Evolutionary conservation across 2,888 invertebrate genomes (phyloP), one percentile per base, ranked within the genome.

Genomic region (Archips xylosteana): DNA sequence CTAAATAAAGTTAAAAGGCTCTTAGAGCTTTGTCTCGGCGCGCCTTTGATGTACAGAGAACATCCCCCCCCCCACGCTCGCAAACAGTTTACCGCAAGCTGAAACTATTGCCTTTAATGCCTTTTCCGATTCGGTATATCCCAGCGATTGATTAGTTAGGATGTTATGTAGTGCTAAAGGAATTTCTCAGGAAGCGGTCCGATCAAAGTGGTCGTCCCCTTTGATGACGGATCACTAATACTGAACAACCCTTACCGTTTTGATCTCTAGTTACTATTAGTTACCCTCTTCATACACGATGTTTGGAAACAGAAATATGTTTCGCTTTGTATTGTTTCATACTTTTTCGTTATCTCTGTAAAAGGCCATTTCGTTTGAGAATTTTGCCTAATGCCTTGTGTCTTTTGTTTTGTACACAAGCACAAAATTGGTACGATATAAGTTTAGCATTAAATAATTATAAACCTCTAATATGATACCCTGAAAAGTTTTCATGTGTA

Each of bases 1-100:
- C 93, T 94, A 94, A 94, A 94, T 94, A 94, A 94, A 94, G 93
- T 94, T 94, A 94, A 94, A 94, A 94, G 94, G 93, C 93, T 93
- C 92, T 90, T 92, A 89, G 83, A 88, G 92, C 93, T 94, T 94
- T 94, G 94, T 94, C 94, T 94, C 92, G 92, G 85, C 86, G 85
- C 89, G 88, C 93, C 94, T 94, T 94, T 94, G 94, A 94, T 94
- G 92, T 93, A 77, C 87, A 83, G 84, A 80, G 83, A 80, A 79
- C 82, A 79, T 82, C 79, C 81, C 79, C 75, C 77, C 79, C 81
- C 79, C 75, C 77, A 75, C 80, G 76, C 87, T 86, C 86, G 86
- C 92, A 92, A 92, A 92, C 92, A 92, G 91, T 90, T 92, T 89
- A 92, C 93, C 92, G 87, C 93, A 92, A 92, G 85, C 90, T 91